Evolutionary conservation across 2,888 invertebrate genomes (phyloP).

Genomic region (Lasioglossum villosulum): DNA sequence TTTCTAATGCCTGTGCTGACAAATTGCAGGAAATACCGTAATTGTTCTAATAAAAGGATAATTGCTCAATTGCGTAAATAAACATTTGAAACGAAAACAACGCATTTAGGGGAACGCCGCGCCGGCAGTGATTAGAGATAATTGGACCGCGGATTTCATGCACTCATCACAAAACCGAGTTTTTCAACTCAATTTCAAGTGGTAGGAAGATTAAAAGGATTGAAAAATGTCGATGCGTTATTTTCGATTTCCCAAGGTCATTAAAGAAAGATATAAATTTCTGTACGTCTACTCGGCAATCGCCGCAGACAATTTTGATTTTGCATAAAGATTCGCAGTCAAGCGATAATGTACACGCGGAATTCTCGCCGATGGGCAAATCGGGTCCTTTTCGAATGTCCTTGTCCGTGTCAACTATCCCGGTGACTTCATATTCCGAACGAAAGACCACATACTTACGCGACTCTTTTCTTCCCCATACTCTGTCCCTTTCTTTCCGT

Average conservation of each 20-base stretch:
- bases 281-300: neutral
- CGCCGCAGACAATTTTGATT: slow-evolving; percentile 12
- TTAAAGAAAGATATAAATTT: neutral
- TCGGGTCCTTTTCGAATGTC: slow-evolving; percentile 21
- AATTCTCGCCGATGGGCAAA: slow-evolving; percentile 14
- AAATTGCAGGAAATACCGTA: neutral
- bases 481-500: slow-evolving; percentile 9
- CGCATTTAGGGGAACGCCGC: neutral
- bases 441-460: slow-evolving; percentile 21
- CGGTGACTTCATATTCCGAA: slow-evolving; percentile 36
- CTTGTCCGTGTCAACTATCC: slow-evolving; percentile 25
- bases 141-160: neutral
- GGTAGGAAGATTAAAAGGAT: neutral
- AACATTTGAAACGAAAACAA: neutral
- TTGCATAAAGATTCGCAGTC: slow-evolving; percentile 46
- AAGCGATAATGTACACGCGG: slow-evolving; percentile 39
- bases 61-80: neutral
- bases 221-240: neutral
- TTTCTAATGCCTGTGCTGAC: neutral
- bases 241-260: neutral
- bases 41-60: neutral
- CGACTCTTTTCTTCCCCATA: neutral
- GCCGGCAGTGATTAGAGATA: neutral
- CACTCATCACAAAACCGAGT: neutral
- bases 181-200: neutral